These are phyloP conservation scores for Drosophila kurseongensis DNA, from an alignment of 1,140 invertebrate genomes.

Conservation along the genomic window DNA sequence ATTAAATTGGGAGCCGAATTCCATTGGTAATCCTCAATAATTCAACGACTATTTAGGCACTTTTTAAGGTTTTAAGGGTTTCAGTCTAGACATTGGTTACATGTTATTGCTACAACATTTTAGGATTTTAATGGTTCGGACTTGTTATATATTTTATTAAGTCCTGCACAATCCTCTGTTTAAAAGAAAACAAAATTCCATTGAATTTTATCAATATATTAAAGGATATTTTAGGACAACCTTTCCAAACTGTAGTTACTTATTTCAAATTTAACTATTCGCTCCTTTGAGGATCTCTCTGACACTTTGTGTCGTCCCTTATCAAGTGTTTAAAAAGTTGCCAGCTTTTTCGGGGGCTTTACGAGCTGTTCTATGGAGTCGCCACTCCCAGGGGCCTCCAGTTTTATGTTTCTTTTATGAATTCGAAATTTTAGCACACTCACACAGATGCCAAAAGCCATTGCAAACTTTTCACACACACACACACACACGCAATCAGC, in stretches of 20 bases:
- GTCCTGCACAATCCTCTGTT: no score
- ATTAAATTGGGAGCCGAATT: neutral
- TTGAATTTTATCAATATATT: no score
- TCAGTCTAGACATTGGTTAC: no score
- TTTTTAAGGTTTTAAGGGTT: no score
- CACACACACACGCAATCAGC: slow-evolving; percentile 16
- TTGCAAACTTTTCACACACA: slow-evolving; percentile 25
- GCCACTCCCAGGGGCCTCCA: slow-evolving; percentile 10
- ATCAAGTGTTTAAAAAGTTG: slow-evolving; percentile 4
- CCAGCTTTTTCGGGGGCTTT: slow-evolving; percentile 4
- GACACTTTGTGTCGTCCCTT: neutral
- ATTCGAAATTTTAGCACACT: slow-evolving; percentile 4
- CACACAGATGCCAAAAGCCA: slow-evolving; percentile 5
- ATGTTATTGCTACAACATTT: no score
- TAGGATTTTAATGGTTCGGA: no score
- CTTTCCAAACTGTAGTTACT: neutral
- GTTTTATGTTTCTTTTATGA: slow-evolving; percentile 32
- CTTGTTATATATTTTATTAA: no score
- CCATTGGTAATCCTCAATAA: slow-evolving; percentile 14
- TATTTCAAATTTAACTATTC: neutral
- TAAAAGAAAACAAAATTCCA: no score
- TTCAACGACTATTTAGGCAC: slow-evolving; percentile 8
- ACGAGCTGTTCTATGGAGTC: slow-evolving; percentile 2
- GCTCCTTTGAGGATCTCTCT: neutral
- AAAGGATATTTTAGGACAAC: neutral